Base-by-base conservation (phyloP, 2,797 vertebrate genomes). In the Onychomys leucogaster region DNA sequence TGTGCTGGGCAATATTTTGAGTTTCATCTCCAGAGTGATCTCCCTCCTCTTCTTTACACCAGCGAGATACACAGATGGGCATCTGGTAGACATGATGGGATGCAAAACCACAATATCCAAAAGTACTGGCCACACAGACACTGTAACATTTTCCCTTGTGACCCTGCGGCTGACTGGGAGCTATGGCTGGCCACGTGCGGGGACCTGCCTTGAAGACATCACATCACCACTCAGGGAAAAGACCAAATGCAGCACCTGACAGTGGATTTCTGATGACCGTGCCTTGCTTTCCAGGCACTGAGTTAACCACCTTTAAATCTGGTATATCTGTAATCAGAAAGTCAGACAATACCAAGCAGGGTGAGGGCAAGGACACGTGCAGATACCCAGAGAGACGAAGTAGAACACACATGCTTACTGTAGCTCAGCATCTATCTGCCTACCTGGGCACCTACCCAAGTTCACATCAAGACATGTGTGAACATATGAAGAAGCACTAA, bases 291-390 rank as follows among this genome's bases (percentile, higher is more conserved):
- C 43, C 14, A 52, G 59, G 57, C 80, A 86, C 12, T 86, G 49
- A 77, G 73, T 59, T 19, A 78, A 71, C 37, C 63, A 85, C 57
- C 89, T 27, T 61, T 78, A 78, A 49, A 46, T 87, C 55, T 73
- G 43, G 76, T 77, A 52, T 41, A 34, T 89, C 86, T 89, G 67
- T 55, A 93, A 94, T 92, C 73, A 92, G 88, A 92, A 92, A 94
- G 84, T 61, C 41, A 92, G 73, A 90, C 81, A 85, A 71, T n/a
- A 75, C 8, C 82, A 96, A 95, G 86, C 37, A 78, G 78, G 43
- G 73, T 96, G 90, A 96, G 63, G 49, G 94, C n/a, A n/a, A 29
- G 46, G 73, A 80, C 21, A 23, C 37, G 69, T 25, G 95, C 5
- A 83, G 57, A 94, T 14, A 57, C 57, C 73, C 37, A 46, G 71